Evolutionary conservation across 2,113 vertebrate species (phyloP).

Genomic region (Sorex araneus): DNA sequence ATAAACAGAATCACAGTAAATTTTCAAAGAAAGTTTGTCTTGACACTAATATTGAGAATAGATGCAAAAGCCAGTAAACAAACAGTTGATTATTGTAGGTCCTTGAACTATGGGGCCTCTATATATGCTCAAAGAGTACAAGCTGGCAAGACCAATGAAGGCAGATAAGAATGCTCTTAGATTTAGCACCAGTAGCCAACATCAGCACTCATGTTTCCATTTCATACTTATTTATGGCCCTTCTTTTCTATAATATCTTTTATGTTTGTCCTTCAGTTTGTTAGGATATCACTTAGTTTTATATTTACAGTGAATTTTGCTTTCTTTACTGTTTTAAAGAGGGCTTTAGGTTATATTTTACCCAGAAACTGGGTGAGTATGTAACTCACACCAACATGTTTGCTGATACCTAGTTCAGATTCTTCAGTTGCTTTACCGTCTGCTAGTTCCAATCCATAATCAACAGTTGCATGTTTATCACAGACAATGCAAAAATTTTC

Average conservation of each 20-base stretch:
- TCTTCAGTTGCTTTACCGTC: constrained; percentile 52
- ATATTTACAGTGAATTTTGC: background rate
- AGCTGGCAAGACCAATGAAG: constrained; percentile 58
- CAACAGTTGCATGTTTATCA: background rate
- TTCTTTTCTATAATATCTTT: background rate
- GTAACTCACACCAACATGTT: background rate
- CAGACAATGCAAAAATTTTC: background rate
- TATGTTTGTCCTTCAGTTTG: background rate
- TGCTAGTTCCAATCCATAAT: background rate
- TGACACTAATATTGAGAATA: background rate
- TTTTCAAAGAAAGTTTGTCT: background rate
- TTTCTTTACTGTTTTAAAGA: constrained; percentile 43
- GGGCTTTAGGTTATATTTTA: background rate
- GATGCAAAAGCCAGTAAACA: background rate
- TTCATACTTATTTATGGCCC: constrained; percentile 41
- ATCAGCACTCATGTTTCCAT: constrained; percentile 55
- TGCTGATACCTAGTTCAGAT: background rate
- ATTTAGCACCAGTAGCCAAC: constrained; percentile 4
- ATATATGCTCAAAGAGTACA: constrained; percentile 35
- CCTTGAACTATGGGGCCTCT: constrained; percentile 61
- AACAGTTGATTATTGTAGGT: constrained; percentile 51
- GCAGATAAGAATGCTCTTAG: constrained; percentile 44
- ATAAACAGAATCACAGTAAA: background rate
- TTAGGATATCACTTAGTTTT: constrained; percentile 47
- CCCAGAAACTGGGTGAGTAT: background rate